These are phyloP conservation scores for Pelecanoides urinatrix DNA, from an alignment of 2,113 vertebrate species.

Conservation along the genomic window DNA sequence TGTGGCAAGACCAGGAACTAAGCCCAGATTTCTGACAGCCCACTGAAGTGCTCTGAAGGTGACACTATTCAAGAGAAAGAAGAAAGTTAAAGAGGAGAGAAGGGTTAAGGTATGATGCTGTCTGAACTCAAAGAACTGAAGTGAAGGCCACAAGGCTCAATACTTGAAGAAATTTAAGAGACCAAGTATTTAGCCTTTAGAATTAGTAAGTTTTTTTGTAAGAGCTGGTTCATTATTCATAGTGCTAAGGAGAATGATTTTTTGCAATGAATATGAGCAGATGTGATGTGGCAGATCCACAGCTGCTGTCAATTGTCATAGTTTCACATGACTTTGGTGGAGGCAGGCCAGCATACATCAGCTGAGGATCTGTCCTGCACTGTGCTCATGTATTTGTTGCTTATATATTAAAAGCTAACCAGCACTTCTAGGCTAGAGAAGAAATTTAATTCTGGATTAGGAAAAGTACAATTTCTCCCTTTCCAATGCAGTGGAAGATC, in stretches of 20 bases:
- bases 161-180: neutral
- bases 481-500: neutral
- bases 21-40: neutral
- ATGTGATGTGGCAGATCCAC: neutral
- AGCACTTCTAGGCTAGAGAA: neutral
- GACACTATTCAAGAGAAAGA: neutral
- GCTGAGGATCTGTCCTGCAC: neutral
- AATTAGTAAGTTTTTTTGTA: neutral
- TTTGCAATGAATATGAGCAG: neutral
- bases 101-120: neutral
- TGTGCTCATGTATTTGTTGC: neutral
- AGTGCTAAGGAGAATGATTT: neutral
- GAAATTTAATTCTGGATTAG: neutral
- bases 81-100: neutral
- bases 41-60: neutral
- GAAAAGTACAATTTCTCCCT: neutral
- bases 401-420: neutral
- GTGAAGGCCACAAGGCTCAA: neutral
- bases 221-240: neutral
- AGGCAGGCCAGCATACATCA: neutral
- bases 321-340: neutral
- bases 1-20: neutral
- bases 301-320: neutral
- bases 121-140: neutral
- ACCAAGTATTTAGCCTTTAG: neutral